These are phyloP conservation scores for Campylorhamphus procurvoides DNA, from an alignment of 2,113 vertebrate species.

Conservation along the genomic window DNA sequence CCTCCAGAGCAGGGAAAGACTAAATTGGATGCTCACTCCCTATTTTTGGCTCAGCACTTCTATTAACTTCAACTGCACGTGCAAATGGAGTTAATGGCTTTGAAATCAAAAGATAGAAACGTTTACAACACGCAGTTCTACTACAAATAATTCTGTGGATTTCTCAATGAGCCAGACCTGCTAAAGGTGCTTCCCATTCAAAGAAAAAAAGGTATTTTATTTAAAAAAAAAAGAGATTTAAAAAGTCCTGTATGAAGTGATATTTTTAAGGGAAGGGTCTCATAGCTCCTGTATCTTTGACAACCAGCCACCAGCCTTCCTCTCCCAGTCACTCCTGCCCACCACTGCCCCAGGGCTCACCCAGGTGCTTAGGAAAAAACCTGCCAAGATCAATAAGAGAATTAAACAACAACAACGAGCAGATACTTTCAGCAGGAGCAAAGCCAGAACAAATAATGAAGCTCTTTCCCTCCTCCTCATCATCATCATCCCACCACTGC, in stretches of 20 bases:
- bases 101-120: neutral
- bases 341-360: neutral
- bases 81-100: neutral
- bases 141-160: rapidly evolving
- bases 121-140: rapidly evolving
- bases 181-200: neutral
- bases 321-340: neutral
- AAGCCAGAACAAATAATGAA: neutral
- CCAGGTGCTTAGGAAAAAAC: neutral
- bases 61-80: neutral
- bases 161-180: neutral
- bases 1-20: neutral
- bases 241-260: neutral
- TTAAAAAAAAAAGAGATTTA: neutral
- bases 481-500: neutral
- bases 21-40: neutral
- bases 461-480: neutral
- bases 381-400: neutral
- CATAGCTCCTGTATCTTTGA: rapidly evolving
- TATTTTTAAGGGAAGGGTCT: neutral
- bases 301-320: neutral
- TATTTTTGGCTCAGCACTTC: neutral
- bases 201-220: neutral
- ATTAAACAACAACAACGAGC: neutral
- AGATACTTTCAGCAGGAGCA: neutral